A percentile compares a stretch with the other conserved stretches of the same genome.
Conservation (phyloP, 2,113 vertebrate genomes). For the Thryonomys swinderianus region DNA sequence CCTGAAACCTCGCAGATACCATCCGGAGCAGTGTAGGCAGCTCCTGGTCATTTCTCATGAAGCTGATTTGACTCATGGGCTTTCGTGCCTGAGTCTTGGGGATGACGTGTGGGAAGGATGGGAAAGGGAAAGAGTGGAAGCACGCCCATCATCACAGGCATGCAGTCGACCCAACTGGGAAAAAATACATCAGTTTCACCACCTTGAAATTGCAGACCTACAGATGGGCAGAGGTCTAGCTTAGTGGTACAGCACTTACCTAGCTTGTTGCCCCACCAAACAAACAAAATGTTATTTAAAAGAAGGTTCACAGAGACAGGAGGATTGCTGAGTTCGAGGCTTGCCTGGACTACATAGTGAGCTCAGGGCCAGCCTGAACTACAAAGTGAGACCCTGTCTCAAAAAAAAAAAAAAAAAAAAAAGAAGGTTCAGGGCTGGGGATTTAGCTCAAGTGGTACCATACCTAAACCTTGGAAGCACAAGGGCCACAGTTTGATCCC, state of each 20-base stretch:
- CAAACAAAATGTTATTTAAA: background rate
- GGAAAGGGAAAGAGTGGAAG: background rate
- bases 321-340: too few species aligned
- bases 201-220: background rate
- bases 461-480: too few species aligned
- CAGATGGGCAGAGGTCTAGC: background rate
- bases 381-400: too few species aligned
- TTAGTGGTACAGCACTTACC: background rate
- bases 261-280: background rate
- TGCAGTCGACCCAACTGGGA: conserved; percentile 15
- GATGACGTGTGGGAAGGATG: background rate
- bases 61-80: background rate
- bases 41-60: background rate
- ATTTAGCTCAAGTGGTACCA: too few species aligned
- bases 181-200: background rate
- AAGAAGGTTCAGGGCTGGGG: too few species aligned
- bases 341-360: too few species aligned
- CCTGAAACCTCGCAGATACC: conserved; percentile 6
- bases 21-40: conserved; percentile 26
- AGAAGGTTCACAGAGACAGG: too few species aligned
- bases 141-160: background rate
- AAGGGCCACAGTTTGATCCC: too few species aligned
- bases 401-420: too few species aligned
- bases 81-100: background rate
- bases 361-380: too few species aligned